These are phyloP conservation scores for Caenorhabditis tropicalis DNA, from an alignment of 1,140 invertebrate species.

Conservation along the genomic window DNA sequence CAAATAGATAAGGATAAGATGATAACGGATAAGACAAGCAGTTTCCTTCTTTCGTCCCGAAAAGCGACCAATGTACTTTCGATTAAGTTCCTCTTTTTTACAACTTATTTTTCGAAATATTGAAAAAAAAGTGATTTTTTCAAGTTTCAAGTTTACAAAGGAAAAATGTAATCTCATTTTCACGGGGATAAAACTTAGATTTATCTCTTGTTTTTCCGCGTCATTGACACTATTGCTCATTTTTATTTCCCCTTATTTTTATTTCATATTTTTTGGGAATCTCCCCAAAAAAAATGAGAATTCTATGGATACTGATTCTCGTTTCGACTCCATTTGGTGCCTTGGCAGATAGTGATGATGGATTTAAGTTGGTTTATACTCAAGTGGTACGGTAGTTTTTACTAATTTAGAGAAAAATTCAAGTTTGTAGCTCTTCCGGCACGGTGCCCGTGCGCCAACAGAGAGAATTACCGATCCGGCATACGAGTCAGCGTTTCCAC, in stretches of 20 bases:
- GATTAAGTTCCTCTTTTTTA: no score
- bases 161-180: no score
- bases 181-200: no score
- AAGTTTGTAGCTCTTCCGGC: not conserved
- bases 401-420: not conserved
- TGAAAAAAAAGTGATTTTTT: no score
- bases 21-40: no score
- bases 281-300: not conserved
- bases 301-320: not conserved
- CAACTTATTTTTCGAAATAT: no score
- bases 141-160: no score
- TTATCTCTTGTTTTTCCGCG: not conserved
- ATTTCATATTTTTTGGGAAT: not conserved
- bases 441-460: constrained; percentile 17
- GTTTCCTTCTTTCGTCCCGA: no score
- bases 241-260: not conserved
- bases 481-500: not conserved
- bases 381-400: not conserved
- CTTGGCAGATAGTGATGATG: not conserved
- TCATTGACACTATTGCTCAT: not conserved
- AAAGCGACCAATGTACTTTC: no score
- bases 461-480: not conserved
- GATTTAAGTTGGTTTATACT: not conserved
- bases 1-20: no score
- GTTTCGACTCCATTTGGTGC: not conserved